Base-by-base conservation (phyloP, 2,888 invertebrate genomes). In the Napeogenes inachia region DNA sequence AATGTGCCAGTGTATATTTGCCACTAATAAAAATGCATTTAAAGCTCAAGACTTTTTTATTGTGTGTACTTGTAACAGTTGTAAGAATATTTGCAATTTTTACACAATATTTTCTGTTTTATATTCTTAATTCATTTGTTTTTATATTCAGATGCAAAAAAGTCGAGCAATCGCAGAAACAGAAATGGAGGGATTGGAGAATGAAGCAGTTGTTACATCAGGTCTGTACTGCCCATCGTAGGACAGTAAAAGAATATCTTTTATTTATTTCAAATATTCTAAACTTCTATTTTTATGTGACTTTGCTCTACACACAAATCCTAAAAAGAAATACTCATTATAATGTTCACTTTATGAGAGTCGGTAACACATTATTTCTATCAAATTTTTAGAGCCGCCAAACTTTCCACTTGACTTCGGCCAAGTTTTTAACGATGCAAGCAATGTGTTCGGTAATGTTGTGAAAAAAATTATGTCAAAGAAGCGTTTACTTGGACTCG, bases 401-500 rank as follows among this genome's bases (percentile, higher is more conserved):
- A 74, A 72, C 35, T 74, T 73, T 58, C 73, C 75, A 10, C 42
- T 74, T 6, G 75, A 72, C 30, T 61, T 82, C 46, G 69, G 70
- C 0, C 71, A 76, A 63, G 80, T 75, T 4, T 64, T 81, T 21
- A 72, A 69, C 38, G 78, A 80, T 42, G 83, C 81, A n/a, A 72
- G 76, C 6, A 68, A 72, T 5, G 70, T 84, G 5, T 77, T 82
- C 54, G 68, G 71, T n/a, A 82, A 78, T 59, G 65, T 84, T 45
- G 42, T 83, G 0, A 69, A 72, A 1, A 82, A 77, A 68, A 75
- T 83, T 68, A 13, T 82, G 5, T 72, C 73, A 4, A 76, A 76
- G 21, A 82, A 80, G 68, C 80, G 74, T 60, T 60, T 82, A 21
- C 56, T 81, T n/a, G 81, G 81, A 42, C 59, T 81, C 4, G 76